Conservation (phyloP, 1,140 invertebrate genomes). For the Planococcus citri region DNA sequence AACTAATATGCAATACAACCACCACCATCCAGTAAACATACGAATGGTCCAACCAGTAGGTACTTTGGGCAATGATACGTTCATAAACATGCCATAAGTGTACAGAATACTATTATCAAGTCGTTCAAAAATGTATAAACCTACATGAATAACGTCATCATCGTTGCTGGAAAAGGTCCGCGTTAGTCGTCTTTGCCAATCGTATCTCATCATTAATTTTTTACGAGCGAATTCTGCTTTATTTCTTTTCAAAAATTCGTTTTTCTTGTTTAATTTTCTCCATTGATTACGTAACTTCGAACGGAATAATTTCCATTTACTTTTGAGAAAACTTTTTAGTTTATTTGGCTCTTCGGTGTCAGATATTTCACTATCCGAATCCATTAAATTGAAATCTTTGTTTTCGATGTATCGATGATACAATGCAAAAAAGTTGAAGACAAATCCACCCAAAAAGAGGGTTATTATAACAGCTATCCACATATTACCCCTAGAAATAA, state of each 20-base stretch:
- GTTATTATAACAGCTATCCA: constrained; percentile 48
- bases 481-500: constrained; percentile 39
- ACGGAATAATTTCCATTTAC: not conserved
- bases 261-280: constrained; percentile 4
- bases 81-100: constrained; percentile 62
- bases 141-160: constrained; percentile 27
- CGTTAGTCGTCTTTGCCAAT: not conserved
- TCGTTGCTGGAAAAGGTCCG: not conserved
- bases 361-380: not conserved
- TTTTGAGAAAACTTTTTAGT: not conserved
- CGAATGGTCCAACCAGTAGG: constrained; percentile 62
- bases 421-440: constrained; percentile 43
- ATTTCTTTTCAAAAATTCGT: constrained; percentile 17
- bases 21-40: constrained; percentile 68
- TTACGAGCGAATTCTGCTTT: not conserved
- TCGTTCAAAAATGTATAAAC: constrained; percentile 53
- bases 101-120: constrained; percentile 57
- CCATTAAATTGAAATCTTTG: constrained; percentile 18
- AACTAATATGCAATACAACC: constrained; percentile 66
- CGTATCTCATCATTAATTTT: not conserved
- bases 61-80: constrained; percentile 58
- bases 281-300: not conserved
- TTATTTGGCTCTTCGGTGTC: not conserved
- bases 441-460: constrained; percentile 41
- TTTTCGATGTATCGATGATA: constrained; percentile 32